Evolutionary conservation across 2,888 invertebrate genomes (phyloP), one percentile per base, ranked within the genome.

Genomic region (Alentia gelatinosa): DNA sequence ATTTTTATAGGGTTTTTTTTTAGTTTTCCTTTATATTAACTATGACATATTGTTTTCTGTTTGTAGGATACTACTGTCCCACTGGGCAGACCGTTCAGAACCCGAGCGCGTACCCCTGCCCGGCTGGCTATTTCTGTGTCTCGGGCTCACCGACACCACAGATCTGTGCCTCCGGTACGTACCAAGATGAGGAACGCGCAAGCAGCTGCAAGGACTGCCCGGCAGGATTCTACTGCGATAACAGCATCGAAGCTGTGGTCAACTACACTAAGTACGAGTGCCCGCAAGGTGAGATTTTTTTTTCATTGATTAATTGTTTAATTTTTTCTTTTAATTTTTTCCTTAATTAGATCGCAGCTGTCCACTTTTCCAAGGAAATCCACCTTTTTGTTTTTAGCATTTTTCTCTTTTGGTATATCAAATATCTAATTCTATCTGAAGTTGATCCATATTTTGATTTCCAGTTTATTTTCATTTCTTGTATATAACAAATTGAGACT

Each of bases 211-310:
- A 95, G 91, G 92, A 93, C 19, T 96, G 96, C 91, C 94, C 94
- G n/a, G 92, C 93, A 42, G 95, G 95, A 0, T 95, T 94, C 93
- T 96, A 94, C 93, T 96, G 96, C 93, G 95, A 96, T 92, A 94
- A 94, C 89, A 92, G 94, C 84, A 84, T 93, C 23, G 95, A 94
- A 30, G 93, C 95, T 0, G 94, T 95, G 68, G 94, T 94, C 75
- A 95, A 95, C 92, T 94, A 94, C 89, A 95, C 95, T 0, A 47
- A 90, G 9, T 95, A 93, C 86, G 92, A 93, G n/a, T 96, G 96
- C 91, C 95, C 95, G 12, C 92, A 93, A 93, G 95, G 74, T 74
- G 26, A 26, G 74, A 5, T 19, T 12, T 56, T 56, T 42, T 15
- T 42, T 12, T 42, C 9, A 42, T 42, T 42, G 7, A 12, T 12